Conservation (phyloP, 2,888 invertebrate species). For the Drosophila meridionalis region DNA sequence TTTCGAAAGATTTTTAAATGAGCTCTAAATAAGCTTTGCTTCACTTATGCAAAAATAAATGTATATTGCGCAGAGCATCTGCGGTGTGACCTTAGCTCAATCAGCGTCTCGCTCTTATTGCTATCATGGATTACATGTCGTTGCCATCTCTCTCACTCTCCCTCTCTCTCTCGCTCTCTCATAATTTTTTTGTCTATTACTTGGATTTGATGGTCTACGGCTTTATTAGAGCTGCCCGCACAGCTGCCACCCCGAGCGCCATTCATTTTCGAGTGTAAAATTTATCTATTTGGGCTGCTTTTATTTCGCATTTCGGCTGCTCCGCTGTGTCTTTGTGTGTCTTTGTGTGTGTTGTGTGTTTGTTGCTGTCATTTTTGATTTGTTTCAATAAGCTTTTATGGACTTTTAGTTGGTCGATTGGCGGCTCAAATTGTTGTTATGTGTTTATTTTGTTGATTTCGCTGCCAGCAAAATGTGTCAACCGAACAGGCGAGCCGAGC, state of each 20-base stretch:
- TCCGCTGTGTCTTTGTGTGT: slow-evolving; percentile 10
- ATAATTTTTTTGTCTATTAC: slow-evolving; percentile 18
- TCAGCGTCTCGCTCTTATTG: slow-evolving; percentile 16
- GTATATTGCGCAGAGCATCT: slow-evolving; percentile 1
- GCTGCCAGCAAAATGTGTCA: slow-evolving; percentile 8
- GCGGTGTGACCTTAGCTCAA: slow-evolving; percentile 24
- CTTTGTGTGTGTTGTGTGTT: neutral
- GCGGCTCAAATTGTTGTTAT: slow-evolving; percentile 41
- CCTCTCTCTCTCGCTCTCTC: neutral
- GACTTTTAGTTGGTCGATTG: slow-evolving; percentile 69
- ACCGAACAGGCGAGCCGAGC: neutral
- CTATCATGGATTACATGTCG: neutral
- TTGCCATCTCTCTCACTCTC: neutral
- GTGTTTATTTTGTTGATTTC: slow-evolving; percentile 26
- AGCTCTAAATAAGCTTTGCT: neutral
- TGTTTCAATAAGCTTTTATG: slow-evolving; percentile 71
- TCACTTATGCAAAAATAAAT: neutral
- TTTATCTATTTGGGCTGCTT: slow-evolving; percentile 47
- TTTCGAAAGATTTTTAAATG: too few species aligned
- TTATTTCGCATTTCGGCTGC: slow-evolving; percentile 43
- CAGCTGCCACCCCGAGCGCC: slow-evolving; percentile 3
- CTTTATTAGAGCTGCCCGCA: slow-evolving; percentile 37
- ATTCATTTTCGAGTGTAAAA: slow-evolving; percentile 33
- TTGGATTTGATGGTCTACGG: slow-evolving; percentile 38
- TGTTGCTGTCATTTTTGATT: slow-evolving; percentile 51